Conservation (phyloP, 2,113 vertebrate species). For the Clarias macrocephalus region DNA sequence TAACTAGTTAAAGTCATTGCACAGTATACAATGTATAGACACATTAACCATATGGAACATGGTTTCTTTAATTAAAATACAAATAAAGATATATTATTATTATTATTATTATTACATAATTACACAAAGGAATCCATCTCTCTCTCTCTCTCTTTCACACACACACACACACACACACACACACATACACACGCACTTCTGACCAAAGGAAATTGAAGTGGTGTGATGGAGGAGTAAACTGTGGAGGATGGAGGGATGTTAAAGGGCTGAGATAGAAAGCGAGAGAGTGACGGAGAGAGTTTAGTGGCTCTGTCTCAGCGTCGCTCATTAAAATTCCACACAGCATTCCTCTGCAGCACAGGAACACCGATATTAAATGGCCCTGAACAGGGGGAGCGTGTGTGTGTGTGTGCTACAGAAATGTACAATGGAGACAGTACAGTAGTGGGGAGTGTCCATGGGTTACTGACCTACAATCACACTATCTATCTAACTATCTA, state of each 20-base stretch:
- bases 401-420: conserved; percentile 4
- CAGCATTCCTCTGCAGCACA: conserved; percentile 38
- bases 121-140: neutral
- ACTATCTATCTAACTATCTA: too few species aligned
- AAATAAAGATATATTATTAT: neutral
- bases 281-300: neutral
- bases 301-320: neutral
- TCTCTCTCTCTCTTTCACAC: neutral
- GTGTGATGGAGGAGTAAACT: neutral
- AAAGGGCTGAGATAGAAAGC: conserved; percentile 4
- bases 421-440: neutral
- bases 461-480: neutral
- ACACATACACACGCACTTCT: conserved; percentile 4
- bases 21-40: neutral
- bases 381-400: conserved; percentile 12
- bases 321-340: conserved; percentile 53
- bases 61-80: neutral
- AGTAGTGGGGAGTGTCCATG: neutral
- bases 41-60: neutral
- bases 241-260: neutral
- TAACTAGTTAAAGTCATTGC: neutral
- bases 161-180: neutral
- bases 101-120: neutral
- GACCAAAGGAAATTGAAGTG: neutral
- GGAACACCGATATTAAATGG: conserved; percentile 16